Evolutionary conservation across 2,888 invertebrate species (phyloP).

Genomic region (Silvanus unidentatus): DNA sequence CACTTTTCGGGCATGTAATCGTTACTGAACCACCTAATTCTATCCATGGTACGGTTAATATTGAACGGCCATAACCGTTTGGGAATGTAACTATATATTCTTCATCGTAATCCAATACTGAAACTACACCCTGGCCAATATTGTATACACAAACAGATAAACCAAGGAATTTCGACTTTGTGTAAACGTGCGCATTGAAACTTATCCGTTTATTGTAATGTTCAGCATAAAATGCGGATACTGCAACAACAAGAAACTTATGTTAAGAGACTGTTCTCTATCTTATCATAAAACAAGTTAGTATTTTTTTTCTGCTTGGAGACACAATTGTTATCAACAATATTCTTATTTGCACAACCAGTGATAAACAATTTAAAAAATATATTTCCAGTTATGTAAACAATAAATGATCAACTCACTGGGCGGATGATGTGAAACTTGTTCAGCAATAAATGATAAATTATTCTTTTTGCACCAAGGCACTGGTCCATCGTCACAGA

Average conservation of each 20-base stretch:
- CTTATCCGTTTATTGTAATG: slow-evolving; percentile 84
- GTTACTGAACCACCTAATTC: slow-evolving; percentile 91
- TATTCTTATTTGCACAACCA: no score
- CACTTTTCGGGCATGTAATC: slow-evolving; percentile 89
- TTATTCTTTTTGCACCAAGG: slow-evolving; percentile 87
- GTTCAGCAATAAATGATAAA: slow-evolving; percentile 92
- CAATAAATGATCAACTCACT: slow-evolving; percentile 52
- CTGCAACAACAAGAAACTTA: slow-evolving; percentile 45
- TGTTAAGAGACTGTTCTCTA: no score
- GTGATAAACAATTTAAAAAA: not conserved
- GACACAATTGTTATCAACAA: no score
- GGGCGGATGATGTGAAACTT: slow-evolving; percentile 99
- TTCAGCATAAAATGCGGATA: slow-evolving; percentile 99
- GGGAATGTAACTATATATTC: slow-evolving; percentile 96
- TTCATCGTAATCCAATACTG: slow-evolving; percentile 82
- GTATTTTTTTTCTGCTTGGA: no score
- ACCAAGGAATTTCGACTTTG: slow-evolving; percentile 98
- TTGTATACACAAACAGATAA: slow-evolving; percentile 97
- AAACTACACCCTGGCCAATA: slow-evolving; percentile 91
- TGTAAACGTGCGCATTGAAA: slow-evolving; percentile 96
- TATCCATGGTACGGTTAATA: slow-evolving; percentile 97
- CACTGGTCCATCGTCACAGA: slow-evolving; percentile 74
- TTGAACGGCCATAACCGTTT: slow-evolving; percentile 97
- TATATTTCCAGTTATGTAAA: not conserved
- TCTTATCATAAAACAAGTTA: no score